These are phyloP conservation scores for Carabus problematicus DNA, from an alignment of 2,888 invertebrate species.

Conservation along the genomic window DNA sequence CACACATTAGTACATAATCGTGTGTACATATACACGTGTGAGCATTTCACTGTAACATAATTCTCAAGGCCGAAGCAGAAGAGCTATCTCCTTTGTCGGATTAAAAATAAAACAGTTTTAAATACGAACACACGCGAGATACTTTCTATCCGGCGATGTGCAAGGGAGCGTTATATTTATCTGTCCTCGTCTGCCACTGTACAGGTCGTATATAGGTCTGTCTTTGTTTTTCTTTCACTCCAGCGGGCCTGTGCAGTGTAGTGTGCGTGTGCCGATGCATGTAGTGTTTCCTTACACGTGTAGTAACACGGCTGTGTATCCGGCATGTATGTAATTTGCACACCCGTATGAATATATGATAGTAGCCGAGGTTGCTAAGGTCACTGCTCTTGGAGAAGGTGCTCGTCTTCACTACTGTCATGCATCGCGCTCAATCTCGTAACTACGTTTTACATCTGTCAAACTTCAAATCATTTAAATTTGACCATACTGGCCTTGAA, in stretches of 20 bases:
- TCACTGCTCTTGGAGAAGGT: slow-evolving; percentile 21
- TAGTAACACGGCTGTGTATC: no score
- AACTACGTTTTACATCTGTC: no score
- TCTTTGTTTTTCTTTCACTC: not conserved
- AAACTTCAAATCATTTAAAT: no score
- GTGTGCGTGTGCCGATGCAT: not conserved
- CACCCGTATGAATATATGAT: slow-evolving; percentile 31
- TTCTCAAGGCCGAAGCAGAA: slow-evolving; percentile 19
- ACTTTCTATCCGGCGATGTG: slow-evolving; percentile 13
- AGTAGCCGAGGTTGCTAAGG: slow-evolving; percentile 26
- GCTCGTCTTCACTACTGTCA: slow-evolving; percentile 14
- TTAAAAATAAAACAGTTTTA: no score
- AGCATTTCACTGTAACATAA: slow-evolving; percentile 23
- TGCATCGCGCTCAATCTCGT: no score
- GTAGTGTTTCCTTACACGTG: no score
- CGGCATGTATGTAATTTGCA: slow-evolving; percentile 20
- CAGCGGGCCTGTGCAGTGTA: slow-evolving; percentile 18
- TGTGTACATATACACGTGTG: slow-evolving; percentile 3
- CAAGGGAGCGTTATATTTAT: not conserved
- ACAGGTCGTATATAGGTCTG: not conserved
- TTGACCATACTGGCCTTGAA: no score
- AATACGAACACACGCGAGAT: slow-evolving; percentile 2
- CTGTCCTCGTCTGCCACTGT: not conserved
- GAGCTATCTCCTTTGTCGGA: slow-evolving; percentile 21
- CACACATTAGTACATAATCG: no score